Evolutionary conservation across 2,797 vertebrate species (phyloP).

Genomic region (Oryzias sinensis): DNA sequence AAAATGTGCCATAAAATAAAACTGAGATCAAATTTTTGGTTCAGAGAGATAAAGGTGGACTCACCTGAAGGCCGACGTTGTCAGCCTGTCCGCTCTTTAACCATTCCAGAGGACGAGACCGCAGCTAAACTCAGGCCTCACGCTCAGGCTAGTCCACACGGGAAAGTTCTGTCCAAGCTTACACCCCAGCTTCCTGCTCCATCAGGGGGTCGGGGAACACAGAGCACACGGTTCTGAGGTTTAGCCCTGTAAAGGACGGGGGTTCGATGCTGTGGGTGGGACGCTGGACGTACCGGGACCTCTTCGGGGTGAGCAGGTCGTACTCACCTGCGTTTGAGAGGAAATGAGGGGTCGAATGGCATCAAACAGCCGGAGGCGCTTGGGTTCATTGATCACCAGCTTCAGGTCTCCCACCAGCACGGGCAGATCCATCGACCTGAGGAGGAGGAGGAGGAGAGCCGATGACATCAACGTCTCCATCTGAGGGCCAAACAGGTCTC

Average conservation of each 20-base stretch:
- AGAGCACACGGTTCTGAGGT: neutral
- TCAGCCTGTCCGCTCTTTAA: conserved; percentile 95
- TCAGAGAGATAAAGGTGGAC: neutral
- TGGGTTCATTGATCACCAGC: conserved; percentile 93
- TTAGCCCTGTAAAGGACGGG: too few relatives aligned
- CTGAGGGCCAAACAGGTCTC: too few relatives aligned
- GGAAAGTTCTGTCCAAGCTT: conserved; percentile 90
- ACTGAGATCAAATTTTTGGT: neutral
- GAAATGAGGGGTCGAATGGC: conserved; percentile 94
- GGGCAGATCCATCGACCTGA: conserved; percentile 91
- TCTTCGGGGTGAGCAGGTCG: conserved; percentile 91
- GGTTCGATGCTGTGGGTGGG: too few relatives aligned
- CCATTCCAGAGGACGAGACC: too few relatives aligned
- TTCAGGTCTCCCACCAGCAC: conserved; percentile 96
- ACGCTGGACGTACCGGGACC: conserved; percentile 82
- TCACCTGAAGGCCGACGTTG: conserved; percentile 91
- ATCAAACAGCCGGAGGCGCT: conserved; percentile 91
- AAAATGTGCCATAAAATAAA: neutral
- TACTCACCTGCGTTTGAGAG: conserved; percentile 97
- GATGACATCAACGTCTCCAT: neutral
- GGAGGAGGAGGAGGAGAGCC: neutral
- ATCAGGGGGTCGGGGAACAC: neutral
- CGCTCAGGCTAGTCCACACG: too few relatives aligned
- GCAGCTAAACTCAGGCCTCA: conserved; percentile 89
- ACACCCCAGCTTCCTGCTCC: conserved; percentile 89